Percentiles rank a stretch among this genome's conserved stretches.
Conservation (phyloP, 2,113 vertebrate genomes). For the Lamprotornis superbus region DNA sequence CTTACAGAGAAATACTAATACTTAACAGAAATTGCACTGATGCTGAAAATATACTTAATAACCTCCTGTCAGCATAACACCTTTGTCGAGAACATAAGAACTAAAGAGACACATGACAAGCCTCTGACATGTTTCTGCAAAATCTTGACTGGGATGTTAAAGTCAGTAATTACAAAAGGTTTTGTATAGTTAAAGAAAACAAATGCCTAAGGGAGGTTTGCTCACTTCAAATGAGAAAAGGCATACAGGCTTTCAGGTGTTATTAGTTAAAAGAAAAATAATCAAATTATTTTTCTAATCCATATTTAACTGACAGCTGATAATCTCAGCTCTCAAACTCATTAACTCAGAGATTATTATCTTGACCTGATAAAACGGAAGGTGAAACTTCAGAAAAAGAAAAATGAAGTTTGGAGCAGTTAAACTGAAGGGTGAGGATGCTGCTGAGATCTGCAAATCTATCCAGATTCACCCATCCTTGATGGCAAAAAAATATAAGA, state of each 20-base stretch:
- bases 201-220: background rate
- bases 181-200: slow-evolving; percentile 11
- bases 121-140: slow-evolving; percentile 11
- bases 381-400: background rate
- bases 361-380: background rate
- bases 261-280: background rate
- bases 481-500: background rate
- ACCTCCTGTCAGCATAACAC: background rate
- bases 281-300: background rate
- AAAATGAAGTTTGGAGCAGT: background rate
- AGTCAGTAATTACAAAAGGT: background rate
- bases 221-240: background rate
- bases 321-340: slow-evolving; percentile 11
- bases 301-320: background rate
- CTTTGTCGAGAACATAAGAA: background rate
- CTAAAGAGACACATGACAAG: background rate
- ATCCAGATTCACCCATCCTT: background rate
- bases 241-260: background rate
- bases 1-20: background rate
- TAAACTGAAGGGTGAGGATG: background rate
- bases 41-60: slow-evolving; percentile 5
- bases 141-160: background rate
- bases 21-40: background rate
- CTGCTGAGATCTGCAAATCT: background rate
- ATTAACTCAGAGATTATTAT: slow-evolving; percentile 16